These are phyloP conservation scores for Yponomeuta plumbellus DNA, from an alignment of 2,888 invertebrate species.

Conservation along the genomic window DNA sequence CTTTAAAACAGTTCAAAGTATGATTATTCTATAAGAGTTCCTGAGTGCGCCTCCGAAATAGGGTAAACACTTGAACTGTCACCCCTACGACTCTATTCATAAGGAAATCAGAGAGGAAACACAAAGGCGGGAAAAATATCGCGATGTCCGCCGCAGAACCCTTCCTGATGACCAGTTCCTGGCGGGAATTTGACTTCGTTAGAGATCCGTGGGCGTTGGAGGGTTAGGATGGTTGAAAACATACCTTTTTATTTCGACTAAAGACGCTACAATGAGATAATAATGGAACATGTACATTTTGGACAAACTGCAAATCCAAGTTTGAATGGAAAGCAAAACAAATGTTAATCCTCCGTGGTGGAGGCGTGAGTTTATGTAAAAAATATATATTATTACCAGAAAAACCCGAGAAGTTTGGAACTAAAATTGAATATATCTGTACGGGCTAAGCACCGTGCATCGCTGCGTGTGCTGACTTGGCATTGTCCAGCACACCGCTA, in stretches of 20 bases:
- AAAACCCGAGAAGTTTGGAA: too few relatives aligned
- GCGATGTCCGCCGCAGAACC: slow-evolving; percentile 62
- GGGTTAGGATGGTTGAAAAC: too few relatives aligned
- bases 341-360: too few relatives aligned
- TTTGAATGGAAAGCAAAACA: too few relatives aligned
- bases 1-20: not conserved
- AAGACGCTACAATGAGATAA: not conserved
- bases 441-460: too few relatives aligned
- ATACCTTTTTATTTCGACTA: too few relatives aligned
- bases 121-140: slow-evolving; percentile 64
- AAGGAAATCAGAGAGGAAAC: slow-evolving; percentile 61
- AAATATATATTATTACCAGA: too few relatives aligned
- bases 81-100: slow-evolving; percentile 37
- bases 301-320: not conserved
- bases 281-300: not conserved
- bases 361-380: too few relatives aligned
- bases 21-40: not conserved
- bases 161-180: slow-evolving; percentile 50
- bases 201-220: slow-evolving; percentile 37
- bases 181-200: slow-evolving; percentile 56
- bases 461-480: too few relatives aligned
- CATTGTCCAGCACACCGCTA: too few relatives aligned
- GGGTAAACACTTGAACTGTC: slow-evolving; percentile 32
- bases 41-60: not conserved
- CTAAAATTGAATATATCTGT: too few relatives aligned